A percentile compares a stretch with the other conserved stretches of the same genome.
phyloP scores from a whole-genome alignment of 2,797 vertebrate genomes.

The Lerista edwardsae region DNA sequence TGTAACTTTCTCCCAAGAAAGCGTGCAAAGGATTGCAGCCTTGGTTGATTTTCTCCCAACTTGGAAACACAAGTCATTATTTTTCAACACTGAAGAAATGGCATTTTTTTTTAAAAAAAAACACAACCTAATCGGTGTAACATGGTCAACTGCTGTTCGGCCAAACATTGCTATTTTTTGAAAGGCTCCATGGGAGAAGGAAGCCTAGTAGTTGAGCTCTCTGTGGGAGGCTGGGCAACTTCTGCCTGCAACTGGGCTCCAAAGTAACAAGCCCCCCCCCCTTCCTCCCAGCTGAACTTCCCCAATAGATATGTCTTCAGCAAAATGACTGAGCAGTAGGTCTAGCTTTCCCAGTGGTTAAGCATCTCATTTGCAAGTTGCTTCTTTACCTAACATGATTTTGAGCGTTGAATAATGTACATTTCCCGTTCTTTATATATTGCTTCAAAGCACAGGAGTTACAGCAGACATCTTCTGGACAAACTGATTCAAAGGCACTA shows the following conservation, averaged over 20 bases:
- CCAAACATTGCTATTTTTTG: background rate
- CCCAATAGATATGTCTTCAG: background rate
- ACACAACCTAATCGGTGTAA: background rate
- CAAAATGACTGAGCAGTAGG: constrained; percentile 8
- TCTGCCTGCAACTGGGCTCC: background rate
- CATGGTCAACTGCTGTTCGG: background rate
- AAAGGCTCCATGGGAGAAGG: background rate
- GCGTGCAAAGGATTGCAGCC: too few relatives aligned
- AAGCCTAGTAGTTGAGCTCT: too few relatives aligned
- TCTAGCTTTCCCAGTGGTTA: constrained; percentile 17
- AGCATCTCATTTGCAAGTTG: background rate
- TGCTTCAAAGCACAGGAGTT: constrained; percentile 48
- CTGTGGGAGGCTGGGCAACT: background rate
- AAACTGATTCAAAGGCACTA: constrained; percentile 62
- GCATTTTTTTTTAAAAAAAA: background rate
- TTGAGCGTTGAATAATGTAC: constrained; percentile 9
- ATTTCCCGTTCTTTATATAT: constrained; percentile 27
- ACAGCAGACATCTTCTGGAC: constrained; percentile 22
- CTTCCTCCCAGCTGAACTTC: background rate
- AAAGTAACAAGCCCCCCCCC: background rate
- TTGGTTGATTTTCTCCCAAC: background rate
- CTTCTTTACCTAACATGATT: background rate
- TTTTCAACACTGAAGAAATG: background rate
- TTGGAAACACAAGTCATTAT: background rate
- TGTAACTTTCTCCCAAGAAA: too few relatives aligned